These are phyloP conservation scores for Aurelia coerulea DNA, from an alignment of 30 jellyfish, hydroid and myxozoan species.

Conservation along the genomic window DNA sequence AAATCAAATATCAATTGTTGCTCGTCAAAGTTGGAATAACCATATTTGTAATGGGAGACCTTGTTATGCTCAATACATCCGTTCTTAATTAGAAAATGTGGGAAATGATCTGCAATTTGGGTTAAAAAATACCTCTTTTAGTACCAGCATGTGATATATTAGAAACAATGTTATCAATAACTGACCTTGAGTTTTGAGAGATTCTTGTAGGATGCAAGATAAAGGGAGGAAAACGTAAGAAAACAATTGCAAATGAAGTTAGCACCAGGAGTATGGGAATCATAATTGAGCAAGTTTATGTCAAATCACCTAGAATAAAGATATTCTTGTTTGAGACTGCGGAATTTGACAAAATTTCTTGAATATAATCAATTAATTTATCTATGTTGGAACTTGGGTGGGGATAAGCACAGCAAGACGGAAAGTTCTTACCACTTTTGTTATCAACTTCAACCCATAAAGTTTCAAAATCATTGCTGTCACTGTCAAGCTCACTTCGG, in stretches of 20 bases:
- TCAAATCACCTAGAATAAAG: slow-evolving; percentile 46
- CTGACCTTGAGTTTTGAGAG: slow-evolving; percentile 25
- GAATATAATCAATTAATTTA: slow-evolving; percentile 13
- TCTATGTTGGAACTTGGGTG: slow-evolving; percentile 30
- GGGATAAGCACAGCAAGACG: slow-evolving; percentile 36
- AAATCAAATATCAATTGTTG: slow-evolving; percentile 6
- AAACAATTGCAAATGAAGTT: slow-evolving; percentile 15
- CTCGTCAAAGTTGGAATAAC: slow-evolving; percentile 19
- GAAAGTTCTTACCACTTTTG: slow-evolving; percentile 10
- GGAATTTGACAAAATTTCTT: slow-evolving; percentile 9
- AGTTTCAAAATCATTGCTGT: slow-evolving; percentile 15
- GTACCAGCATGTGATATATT: slow-evolving; percentile 4
- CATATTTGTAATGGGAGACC: slow-evolving; percentile 1
- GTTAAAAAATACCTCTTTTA: slow-evolving; percentile 33
- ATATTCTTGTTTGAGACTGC: neutral
- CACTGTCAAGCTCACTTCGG: slow-evolving; percentile 29
- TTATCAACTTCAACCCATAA: slow-evolving; percentile 18
- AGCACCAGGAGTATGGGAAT: slow-evolving; percentile 24
- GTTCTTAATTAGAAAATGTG: slow-evolving; percentile 43
- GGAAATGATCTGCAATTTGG: slow-evolving; percentile 46
- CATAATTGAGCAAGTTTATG: slow-evolving; percentile 31
- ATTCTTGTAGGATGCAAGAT: slow-evolving; percentile 46
- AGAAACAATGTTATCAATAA: slow-evolving; percentile 55
- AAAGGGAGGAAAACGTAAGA: slow-evolving; percentile 23
- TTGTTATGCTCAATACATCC: slow-evolving; percentile 3